Conservation (phyloP, 2,888 invertebrate genomes). For the Hirudinaria manillensis region DNA sequence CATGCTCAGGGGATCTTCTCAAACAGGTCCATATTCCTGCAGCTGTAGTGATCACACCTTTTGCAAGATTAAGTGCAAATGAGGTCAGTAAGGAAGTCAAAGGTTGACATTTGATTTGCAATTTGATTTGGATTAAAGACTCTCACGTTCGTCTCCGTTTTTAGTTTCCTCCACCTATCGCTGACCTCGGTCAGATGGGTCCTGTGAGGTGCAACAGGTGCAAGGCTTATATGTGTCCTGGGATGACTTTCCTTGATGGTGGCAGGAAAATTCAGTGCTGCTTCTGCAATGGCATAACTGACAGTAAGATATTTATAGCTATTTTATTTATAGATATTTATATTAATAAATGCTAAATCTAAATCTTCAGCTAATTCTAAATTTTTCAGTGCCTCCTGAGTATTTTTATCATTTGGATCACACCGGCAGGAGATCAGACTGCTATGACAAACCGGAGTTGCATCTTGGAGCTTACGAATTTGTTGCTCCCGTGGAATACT, state of each 20-base stretch:
- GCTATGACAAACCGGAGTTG: conserved; percentile 81
- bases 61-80: conserved; percentile 66
- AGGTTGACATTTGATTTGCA: neutral
- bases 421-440: conserved; percentile 78
- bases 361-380: no score
- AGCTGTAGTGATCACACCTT: conserved; percentile 70
- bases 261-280: conserved; percentile 90
- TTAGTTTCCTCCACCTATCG: conserved; percentile 62
- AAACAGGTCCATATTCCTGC: conserved; percentile 87
- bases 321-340: no score
- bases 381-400: conserved; percentile 60
- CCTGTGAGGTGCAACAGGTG: conserved; percentile 94
- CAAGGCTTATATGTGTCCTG: conserved; percentile 98
- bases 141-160: neutral
- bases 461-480: conserved; percentile 93
- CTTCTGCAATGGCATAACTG: conserved; percentile 89
- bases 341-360: no score
- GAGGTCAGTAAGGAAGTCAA: conserved; percentile 49
- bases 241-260: conserved; percentile 96
- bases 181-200: conserved; percentile 84
- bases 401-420: conserved; percentile 93
- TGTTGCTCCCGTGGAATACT: conserved; percentile 92
- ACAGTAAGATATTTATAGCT: conserved; percentile 61
- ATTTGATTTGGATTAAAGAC: neutral
- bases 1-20: conserved; percentile 84